Percentiles rank a stretch among this genome's conserved stretches.
Conservation (phyloP, 2,888 invertebrate species). For the Saturnia japonica region DNA sequence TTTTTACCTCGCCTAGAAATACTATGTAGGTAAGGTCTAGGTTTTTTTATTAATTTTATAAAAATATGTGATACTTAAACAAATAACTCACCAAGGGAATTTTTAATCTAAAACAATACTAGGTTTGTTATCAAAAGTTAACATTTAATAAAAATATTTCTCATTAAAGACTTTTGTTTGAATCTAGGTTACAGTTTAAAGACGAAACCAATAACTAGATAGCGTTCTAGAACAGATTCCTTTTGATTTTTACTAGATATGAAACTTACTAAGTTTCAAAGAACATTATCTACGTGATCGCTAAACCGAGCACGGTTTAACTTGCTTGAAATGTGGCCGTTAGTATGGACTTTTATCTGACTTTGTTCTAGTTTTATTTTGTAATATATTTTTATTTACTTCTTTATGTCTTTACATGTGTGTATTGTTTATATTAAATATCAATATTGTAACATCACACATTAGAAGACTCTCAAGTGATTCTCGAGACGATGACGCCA, state of each 20-base stretch:
- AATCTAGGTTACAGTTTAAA: background rate
- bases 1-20: background rate
- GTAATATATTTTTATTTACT: background rate
- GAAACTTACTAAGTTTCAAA: slow-evolving; percentile 11
- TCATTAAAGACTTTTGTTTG: background rate
- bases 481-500: too few relatives aligned
- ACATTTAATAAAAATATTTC: background rate
- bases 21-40: too few relatives aligned
- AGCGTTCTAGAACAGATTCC: slow-evolving; percentile 14
- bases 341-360: slow-evolving; percentile 11
- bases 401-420: background rate
- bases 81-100: background rate
- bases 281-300: slow-evolving; percentile 15
- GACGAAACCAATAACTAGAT: background rate
- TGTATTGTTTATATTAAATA: background rate
- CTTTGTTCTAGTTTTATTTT: slow-evolving; percentile 12
- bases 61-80: too few relatives aligned
- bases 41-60: too few relatives aligned
- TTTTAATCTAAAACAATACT: background rate
- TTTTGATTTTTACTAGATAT: slow-evolving; percentile 17
- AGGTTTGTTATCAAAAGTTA: background rate
- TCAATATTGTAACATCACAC: too few relatives aligned
- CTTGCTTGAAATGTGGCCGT: slow-evolving; percentile 12
- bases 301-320: slow-evolving; percentile 1
- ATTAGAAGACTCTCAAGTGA: too few relatives aligned